These are phyloP conservation scores for Iselma pallidipennis DNA, from an alignment of 2,888 invertebrate genomes.

Conservation along the genomic window DNA sequence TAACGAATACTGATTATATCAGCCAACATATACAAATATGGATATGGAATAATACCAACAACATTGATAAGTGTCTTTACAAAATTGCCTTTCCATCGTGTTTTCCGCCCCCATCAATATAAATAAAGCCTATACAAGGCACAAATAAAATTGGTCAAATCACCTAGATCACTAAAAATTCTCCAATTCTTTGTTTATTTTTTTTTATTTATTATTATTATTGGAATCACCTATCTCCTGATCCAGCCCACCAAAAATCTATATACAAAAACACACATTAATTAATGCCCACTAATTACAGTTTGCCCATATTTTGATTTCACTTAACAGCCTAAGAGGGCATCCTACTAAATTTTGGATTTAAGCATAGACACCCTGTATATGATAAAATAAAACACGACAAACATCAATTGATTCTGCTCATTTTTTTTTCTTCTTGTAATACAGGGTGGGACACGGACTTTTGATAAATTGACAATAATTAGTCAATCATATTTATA, in stretches of 20 bases:
- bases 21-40: slow-evolving; percentile 30
- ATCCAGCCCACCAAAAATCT: background rate
- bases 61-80: slow-evolving; percentile 21
- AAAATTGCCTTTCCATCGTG: slow-evolving; percentile 18
- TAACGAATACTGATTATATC: slow-evolving; percentile 23
- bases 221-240: background rate
- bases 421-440: background rate
- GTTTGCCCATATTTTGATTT: too few species aligned
- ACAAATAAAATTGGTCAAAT: slow-evolving; percentile 56
- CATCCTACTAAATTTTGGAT: background rate
- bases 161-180: slow-evolving; percentile 13
- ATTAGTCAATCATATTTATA: background rate
- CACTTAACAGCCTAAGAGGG: background rate
- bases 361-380: background rate
- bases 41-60: slow-evolving; percentile 31
- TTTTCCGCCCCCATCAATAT: too few species aligned
- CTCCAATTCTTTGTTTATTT: background rate
- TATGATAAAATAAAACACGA: background rate
- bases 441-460: background rate
- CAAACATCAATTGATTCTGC: background rate
- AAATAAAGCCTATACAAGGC: slow-evolving; percentile 53
- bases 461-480: background rate
- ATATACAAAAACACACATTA: background rate
- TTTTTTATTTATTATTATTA: too few species aligned
- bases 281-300: too few species aligned